phyloP scores from a whole-genome alignment of 2,113 vertebrate genomes.

The Polypterus senegalus region DNA sequence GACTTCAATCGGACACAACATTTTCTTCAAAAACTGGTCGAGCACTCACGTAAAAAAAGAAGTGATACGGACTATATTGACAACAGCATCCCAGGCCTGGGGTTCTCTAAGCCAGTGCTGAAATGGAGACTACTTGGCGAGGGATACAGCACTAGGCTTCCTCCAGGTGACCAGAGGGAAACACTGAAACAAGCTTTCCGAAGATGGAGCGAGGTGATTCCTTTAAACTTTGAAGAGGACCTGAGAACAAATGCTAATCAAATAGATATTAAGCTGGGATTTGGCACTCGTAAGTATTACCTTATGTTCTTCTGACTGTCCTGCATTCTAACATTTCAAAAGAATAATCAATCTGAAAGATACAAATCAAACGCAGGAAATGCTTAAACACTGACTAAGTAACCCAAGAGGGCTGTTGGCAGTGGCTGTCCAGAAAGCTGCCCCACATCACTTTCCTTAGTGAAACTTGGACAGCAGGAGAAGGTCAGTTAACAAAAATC shows the following conservation, averaged over 20 bases:
- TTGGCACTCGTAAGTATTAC: constrained; percentile 21
- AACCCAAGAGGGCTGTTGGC: no score
- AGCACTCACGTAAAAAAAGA: constrained; percentile 1
- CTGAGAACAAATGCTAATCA: constrained; percentile 7
- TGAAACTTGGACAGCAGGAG: no score
- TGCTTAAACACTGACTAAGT: no score
- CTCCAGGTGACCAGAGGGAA: constrained; percentile 15
- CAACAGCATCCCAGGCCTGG: not conserved
- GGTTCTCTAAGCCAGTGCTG: constrained; percentile 15
- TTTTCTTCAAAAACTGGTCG: not conserved
- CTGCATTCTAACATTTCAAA: no score
- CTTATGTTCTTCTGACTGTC: not conserved
- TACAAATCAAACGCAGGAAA: no score
- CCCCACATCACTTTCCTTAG: no score
- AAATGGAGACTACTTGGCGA: constrained; percentile 25
- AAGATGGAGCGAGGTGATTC: constrained; percentile 25
- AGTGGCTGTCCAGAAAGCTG: no score
- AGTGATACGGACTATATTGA: not conserved
- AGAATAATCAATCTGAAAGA: no score
- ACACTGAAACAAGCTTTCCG: constrained; percentile 18
- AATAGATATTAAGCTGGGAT: constrained; percentile 24
- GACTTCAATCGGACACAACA: not conserved
- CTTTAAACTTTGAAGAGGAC: constrained; percentile 22
- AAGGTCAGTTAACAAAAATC: no score
- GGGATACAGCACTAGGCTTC: constrained; percentile 21